Evolutionary conservation across 2,797 vertebrate genomes (phyloP), one percentile per base, ranked within the genome.

Genomic region (Bovichtus diacanthus): DNA sequence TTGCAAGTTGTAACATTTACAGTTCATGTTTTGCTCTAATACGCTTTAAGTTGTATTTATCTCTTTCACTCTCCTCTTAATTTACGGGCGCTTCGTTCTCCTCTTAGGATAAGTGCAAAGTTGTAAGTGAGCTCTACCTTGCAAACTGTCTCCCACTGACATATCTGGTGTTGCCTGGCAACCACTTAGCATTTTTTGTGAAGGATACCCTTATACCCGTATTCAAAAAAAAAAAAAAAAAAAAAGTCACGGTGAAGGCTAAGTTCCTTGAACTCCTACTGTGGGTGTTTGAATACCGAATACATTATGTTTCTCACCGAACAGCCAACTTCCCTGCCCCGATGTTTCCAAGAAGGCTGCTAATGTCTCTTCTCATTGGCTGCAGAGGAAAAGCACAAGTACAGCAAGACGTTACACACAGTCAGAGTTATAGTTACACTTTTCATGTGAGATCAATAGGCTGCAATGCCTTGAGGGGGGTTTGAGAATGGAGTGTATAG

Each of bases 161-260:
- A 79, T 76, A 60, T 80, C 72, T 81, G 82, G 56, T 84, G 91
- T 94, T 94, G 89, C 92, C 80, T 82, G 84, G 92, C 83, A 94
- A 93, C 91, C 69, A 84, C 67, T 83, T 53, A 77, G 80, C 78
- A 78, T n/a, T 89, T 91, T 86, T 76, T 72, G 64, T 83, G 56
- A 87, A 89, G 83, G 83, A 85, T 90, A 82, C 72, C 74, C 74
- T 69, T 65, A 76, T 69, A 74, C 46, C 49, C 13, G 5, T 67
- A 67, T 78, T 68, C 0, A 18, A n/a, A n/a, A n/a, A n/a, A n/a
- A n/a, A n/a, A n/a, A n/a, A n/a, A 43, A 43, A 1, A 19, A 59
- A 74, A 82, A 86, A 87, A 81, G 43, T 13, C 59, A 76, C 43
- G 1, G 64, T 73, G 54, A 89, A 84, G 80, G 80, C 76, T 76